These are phyloP conservation scores for Pristiophorus japonicus DNA, from an alignment of 2,113 vertebrate species.

Conservation along the genomic window DNA sequence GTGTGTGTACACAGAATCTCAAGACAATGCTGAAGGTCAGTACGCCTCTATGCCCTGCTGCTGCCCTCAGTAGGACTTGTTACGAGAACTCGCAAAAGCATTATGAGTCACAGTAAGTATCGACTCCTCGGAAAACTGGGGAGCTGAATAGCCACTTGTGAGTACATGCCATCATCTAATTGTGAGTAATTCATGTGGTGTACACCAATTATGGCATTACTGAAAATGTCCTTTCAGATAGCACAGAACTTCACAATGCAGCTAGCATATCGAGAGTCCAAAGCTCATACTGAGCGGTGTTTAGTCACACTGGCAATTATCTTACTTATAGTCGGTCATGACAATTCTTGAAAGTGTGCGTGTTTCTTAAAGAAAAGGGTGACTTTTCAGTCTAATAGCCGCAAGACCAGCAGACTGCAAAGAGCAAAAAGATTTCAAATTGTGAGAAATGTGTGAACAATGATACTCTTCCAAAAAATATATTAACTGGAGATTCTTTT, in stretches of 20 bases:
- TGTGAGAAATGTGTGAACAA: neutral
- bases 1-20: neutral
- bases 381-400: neutral
- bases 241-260: neutral
- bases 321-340: neutral
- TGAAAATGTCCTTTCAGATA: constrained; percentile 32
- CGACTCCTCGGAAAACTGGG: neutral
- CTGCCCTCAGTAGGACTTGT: neutral
- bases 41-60: neutral
- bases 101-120: neutral
- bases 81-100: neutral
- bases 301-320: neutral
- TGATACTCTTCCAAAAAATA: neutral
- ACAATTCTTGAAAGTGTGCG: neutral
- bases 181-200: constrained; percentile 7
- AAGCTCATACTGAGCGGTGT: neutral
- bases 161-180: neutral
- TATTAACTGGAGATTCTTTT: neutral
- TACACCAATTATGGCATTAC: constrained; percentile 11
- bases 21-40: neutral
- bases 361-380: neutral
- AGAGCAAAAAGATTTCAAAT: neutral
- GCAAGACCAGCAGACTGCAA: neutral
- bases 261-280: neutral
- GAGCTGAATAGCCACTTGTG: neutral